Evolutionary conservation across 2,113 vertebrate species (phyloP), one percentile per base, ranked within the genome.

Genomic region (Piaya cayana): DNA sequence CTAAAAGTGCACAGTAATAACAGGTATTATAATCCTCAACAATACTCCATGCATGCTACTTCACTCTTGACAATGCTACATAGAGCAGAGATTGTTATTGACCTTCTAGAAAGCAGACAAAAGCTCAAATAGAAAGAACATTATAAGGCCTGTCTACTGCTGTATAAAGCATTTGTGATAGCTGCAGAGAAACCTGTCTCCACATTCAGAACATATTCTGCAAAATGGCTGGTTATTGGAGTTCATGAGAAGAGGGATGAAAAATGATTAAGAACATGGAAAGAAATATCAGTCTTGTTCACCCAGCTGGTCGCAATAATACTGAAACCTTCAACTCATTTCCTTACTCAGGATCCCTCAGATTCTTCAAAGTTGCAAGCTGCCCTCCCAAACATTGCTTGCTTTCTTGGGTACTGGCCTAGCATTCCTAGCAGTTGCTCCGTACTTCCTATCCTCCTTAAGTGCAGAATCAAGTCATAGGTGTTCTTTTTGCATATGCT

Each of bases 31-130:
- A 69, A 43, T 39, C 32, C 11, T 55, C 37, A 59, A 27, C 5
- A 49, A 27, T 0, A 0, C 6, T 39, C 27, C 58, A 12, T 39
- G 19, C 11, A 12, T 9, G 17, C 18, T 63, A 16, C 37, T 67
- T 65, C 25, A 45, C 23, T 32, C 26, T 30, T 82, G 50, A 77
- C 49, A 83, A 23, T 23, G 18, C 25, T 32, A 9, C 0, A 0
- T 16, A 8, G 23, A 76, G 32, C 16, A 56, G 43, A 82, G 14
- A n/a, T n/a, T n/a, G n/a, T n/a, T n/a, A n/a, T n/a, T n/a, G n/a
- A n/a, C n/a, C n/a, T n/a, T n/a, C n/a, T n/a, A n/a, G n/a, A n/a
- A n/a, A n/a, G n/a, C n/a, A n/a, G n/a, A n/a, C n/a, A n/a, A n/a
- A n/a, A n/a, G 25, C 19, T 56, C 26, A 56, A 27, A 21, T 2